These are phyloP conservation scores for Cataglyphis hispanica DNA, from an alignment of 1,140 invertebrate genomes.

Conservation along the genomic window DNA sequence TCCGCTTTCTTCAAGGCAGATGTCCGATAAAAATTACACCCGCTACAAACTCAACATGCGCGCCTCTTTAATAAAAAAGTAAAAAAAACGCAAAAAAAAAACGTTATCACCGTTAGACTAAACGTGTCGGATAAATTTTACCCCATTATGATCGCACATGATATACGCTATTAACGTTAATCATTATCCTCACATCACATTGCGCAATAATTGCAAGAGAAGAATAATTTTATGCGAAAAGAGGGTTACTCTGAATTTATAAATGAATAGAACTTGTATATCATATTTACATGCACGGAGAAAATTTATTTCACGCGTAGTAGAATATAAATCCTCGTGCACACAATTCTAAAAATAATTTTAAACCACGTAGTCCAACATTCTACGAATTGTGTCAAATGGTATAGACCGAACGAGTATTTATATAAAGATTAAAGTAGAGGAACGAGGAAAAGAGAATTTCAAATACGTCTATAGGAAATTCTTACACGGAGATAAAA, in stretches of 20 bases:
- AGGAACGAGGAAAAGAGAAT: neutral
- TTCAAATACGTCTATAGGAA: too few relatives aligned
- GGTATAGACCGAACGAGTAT: neutral
- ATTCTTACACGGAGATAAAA: neutral
- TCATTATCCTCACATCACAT: slow-evolving; percentile 19
- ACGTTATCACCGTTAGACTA: neutral
- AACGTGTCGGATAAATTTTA: neutral
- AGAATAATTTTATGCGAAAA: slow-evolving; percentile 1
- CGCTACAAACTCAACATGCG: neutral
- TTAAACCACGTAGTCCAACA: neutral
- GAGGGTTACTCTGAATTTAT: neutral
- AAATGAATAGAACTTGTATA: neutral
- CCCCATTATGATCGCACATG: neutral
- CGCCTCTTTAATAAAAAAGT: too few relatives aligned
- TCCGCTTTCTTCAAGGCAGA: neutral
- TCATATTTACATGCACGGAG: neutral
- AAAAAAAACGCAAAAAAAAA: slow-evolving; percentile 3
- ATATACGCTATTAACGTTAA: slow-evolving; percentile 13
- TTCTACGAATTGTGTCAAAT: neutral
- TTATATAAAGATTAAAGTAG: neutral
- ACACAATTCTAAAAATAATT: neutral
- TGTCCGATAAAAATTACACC: neutral
- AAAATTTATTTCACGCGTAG: neutral
- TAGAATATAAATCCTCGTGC: neutral
- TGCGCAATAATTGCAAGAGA: slow-evolving; percentile 10